Evolutionary conservation across 2,888 invertebrate genomes (phyloP), one percentile per base, ranked within the genome.

Genomic region (Acrobasis repandana): DNA sequence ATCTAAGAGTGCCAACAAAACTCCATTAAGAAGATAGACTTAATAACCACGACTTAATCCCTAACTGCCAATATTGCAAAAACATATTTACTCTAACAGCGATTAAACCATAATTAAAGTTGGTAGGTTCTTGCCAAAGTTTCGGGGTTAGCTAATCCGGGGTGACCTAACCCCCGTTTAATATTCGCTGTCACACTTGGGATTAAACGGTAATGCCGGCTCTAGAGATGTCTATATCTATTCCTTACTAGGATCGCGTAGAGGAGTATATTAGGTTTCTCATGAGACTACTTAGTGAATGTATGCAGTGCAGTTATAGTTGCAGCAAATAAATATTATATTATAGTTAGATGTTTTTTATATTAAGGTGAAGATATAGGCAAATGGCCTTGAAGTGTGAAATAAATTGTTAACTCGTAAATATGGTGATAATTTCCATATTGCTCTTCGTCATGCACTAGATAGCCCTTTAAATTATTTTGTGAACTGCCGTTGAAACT

Each of bases 111-210:
- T 80, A 82, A 83, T 83, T 82, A 84, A 82, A 83, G 77, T 84
- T 83, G 62, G 76, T 68, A 68, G 72, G 71, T 69, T 75, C 76
- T 79, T 79, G 77, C 73, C 75, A 78, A 80, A 85, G 82, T 86
- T 85, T 78, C 60, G 71, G 76, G 78, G 75, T 76, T 79, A 76
- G 70, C 74, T 84, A 85, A 86, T 84, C 85, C 77, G 60, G 79
- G 80, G 77, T 83, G 85, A 83, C 83, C 85, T 82, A 77, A 79
- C 76, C 77, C 80, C 76, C 77, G 80, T 77, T 86, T 86, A 86
- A 86, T 86, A 87, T 87, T 87, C 86, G 74, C 74, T 77, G 84
- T 86, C 86, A 86, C 86, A 85, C 83, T 85, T 79, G 78, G 83
- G 86, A 86, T 87, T 86, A 86, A 72, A 64, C 65, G 70, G 75